Conservation (phyloP, 2,113 vertebrate species). For the Caranx ignobilis region DNA sequence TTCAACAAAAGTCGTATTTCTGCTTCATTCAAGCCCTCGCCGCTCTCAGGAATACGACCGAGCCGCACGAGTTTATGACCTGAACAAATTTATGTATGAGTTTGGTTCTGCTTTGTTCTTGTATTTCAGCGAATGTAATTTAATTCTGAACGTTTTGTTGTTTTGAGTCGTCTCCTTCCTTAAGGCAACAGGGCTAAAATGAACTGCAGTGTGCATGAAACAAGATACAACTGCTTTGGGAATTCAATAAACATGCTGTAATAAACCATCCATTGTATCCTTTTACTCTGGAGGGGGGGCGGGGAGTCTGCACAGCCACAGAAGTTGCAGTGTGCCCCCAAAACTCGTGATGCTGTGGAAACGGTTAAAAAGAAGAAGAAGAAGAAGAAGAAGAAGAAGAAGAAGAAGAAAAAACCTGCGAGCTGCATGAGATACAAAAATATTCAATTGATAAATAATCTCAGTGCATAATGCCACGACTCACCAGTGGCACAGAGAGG, state of each 20-base stretch:
- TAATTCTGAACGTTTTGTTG: conserved; percentile 33
- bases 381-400: too few relatives aligned
- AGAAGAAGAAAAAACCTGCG: background rate
- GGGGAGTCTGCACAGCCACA: background rate
- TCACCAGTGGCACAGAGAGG: conserved; percentile 2
- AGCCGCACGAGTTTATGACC: background rate
- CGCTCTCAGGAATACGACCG: background rate
- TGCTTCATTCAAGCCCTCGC: background rate
- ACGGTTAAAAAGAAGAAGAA: background rate
- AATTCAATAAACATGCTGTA: conserved; percentile 40
- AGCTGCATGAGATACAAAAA: conserved; percentile 27
- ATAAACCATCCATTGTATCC: conserved; percentile 46
- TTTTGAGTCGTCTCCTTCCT: conserved; percentile 34
- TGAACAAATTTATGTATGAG: background rate
- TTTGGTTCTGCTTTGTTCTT: conserved; percentile 18
- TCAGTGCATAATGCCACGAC: conserved; percentile 10
- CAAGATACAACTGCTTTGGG: conserved; percentile 37
- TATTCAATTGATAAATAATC: conserved; percentile 49
- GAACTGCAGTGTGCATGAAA: conserved; percentile 34
- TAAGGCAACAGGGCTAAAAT: conserved; percentile 9
- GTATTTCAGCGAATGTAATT: conserved; percentile 7
- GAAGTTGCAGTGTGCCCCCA: conserved; percentile 7
- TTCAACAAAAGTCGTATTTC: background rate
- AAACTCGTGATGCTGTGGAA: conserved; percentile 28
- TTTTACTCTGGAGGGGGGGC: conserved; percentile 13